Base-by-base conservation (phyloP, 2,888 invertebrate species). In the Patella depressa region DNA sequence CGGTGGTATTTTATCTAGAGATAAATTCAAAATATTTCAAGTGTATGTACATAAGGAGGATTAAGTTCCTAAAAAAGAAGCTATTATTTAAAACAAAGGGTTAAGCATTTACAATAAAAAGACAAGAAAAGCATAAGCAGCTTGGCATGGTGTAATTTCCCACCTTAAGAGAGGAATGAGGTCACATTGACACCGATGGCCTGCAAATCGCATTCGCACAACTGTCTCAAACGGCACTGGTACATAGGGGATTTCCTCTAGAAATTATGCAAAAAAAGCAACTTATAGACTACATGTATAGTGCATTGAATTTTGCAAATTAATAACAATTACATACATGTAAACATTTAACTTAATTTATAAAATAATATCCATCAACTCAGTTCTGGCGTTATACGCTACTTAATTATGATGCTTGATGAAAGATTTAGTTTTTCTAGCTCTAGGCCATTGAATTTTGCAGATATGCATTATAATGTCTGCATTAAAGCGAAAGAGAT, bases 211-310 rank as follows among this genome's bases (percentile, higher is more conserved):
- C 85, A 89, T 86, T 86, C 85, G 87, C 76, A 87, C 87, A 79
- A 89, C 83, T 73, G 86, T 85, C 80, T 87, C 87, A 81, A 81
- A 85, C 71, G 88, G 89, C 54, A 89, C 88, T 74, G 86, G 87
- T 71, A 89, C 87, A 82, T 87, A 84, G 45, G 89, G 89, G 72
- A 87, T 88, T 83, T 87, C 85, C 80, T 83, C 89, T 89, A 85
- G 79, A 65, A 65, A 65, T 65, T 24, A 65, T 19, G 65, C 65
- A 65, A 65, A 65, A 65, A 65, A 45, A 19, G 19, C 24, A 11
- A 65, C 24, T 65, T 65, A 65, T 65, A 65, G 65, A 65, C 65
- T 24, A 65, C 65, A 24, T 65, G 65, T 65, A 65, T 65, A 65
- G 65, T 65, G 65, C 24, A 65, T 65, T 24, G 24, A 65, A 65